A percentile compares a stretch with the other conserved stretches of the same genome.
These are phyloP conservation scores for Tupaia chinensis DNA, from an alignment of 2,113 vertebrate species.

Conservation along the genomic window DNA sequence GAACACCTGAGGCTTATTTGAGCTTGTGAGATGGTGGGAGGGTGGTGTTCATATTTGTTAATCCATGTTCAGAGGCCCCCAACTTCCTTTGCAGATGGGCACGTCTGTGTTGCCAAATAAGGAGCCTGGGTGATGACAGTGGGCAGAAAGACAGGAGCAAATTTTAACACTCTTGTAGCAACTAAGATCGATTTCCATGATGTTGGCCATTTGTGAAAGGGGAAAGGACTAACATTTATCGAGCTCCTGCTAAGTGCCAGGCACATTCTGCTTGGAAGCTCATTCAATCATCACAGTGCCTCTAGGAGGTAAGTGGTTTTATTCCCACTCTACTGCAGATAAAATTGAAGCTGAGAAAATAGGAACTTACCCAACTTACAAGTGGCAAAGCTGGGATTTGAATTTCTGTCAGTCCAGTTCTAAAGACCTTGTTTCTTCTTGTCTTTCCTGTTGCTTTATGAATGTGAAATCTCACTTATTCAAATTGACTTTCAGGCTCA, in stretches of 20 bases:
- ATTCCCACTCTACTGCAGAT: neutral
- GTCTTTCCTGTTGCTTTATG: neutral
- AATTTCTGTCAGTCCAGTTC: fast-evolving
- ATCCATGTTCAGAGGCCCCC: neutral
- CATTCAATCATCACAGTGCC: neutral
- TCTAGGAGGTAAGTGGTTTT: neutral
- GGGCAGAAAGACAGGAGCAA: neutral
- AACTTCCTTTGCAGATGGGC: neutral
- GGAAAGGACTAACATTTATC: too few relatives aligned
- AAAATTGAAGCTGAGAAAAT: neutral
- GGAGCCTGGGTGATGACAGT: neutral
- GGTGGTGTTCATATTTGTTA: neutral
- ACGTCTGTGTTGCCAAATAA: fast-evolving
- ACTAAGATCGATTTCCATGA: neutral
- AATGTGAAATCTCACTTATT: too few relatives aligned
- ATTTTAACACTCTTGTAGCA: neutral
- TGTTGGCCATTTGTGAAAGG: neutral
- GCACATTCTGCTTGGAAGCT: neutral
- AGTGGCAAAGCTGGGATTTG: neutral
- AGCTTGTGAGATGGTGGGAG: neutral
- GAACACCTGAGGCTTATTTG: neutral
- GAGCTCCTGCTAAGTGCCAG: neutral
- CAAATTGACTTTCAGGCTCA: neutral
- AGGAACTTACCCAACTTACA: neutral
- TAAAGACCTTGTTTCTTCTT: neutral